Conservation (phyloP, 2,888 invertebrate species). For the Euplagia quadripunctaria region DNA sequence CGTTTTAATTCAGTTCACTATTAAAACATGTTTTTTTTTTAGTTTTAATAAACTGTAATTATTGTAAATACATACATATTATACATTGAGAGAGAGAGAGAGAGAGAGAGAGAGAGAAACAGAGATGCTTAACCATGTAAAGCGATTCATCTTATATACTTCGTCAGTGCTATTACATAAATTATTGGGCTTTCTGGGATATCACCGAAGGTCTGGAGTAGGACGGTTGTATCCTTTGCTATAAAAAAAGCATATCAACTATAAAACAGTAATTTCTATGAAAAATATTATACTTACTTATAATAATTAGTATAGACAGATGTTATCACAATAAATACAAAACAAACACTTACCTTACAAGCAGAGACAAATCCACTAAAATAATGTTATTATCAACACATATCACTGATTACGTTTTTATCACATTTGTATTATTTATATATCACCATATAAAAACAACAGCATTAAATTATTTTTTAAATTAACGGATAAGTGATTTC, state of each 20-base stretch:
- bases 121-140: too few species aligned
- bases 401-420: conserved; percentile 22
- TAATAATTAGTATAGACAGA: conserved; percentile 25
- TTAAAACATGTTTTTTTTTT: too few species aligned
- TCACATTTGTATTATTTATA: conserved; percentile 1
- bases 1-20: too few species aligned
- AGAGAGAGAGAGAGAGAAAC: too few species aligned
- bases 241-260: background rate
- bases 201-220: background rate
- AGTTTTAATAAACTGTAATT: too few species aligned
- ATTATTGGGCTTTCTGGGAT: background rate
- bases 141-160: too few species aligned
- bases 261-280: background rate
- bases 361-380: conserved; percentile 18
- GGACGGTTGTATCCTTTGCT: background rate
- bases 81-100: too few species aligned
- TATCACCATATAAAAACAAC: background rate
- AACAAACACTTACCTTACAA: conserved; percentile 38
- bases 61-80: too few species aligned
- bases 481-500: background rate
- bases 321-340: conserved; percentile 20
- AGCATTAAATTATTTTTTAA: background rate
- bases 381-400: conserved; percentile 12
- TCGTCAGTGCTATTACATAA: too few species aligned
- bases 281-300: background rate